These are phyloP conservation scores for Eledone cirrhosa DNA, from an alignment of 2,888 invertebrate genomes.

Conservation along the genomic window DNA sequence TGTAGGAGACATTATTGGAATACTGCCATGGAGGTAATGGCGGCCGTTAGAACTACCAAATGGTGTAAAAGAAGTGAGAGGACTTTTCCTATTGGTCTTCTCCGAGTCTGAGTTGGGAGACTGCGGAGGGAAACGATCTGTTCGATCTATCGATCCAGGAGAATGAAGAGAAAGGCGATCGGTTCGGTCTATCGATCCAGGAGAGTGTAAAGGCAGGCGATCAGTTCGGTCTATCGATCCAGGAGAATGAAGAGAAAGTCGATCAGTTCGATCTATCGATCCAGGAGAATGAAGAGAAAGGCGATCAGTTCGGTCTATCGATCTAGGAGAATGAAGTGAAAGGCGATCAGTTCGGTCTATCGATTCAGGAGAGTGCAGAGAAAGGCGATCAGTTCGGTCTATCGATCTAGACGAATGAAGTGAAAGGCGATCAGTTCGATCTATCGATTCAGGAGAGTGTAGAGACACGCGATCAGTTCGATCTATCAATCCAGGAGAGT, in stretches of 20 bases:
- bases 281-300: too few relatives aligned
- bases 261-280: too few relatives aligned
- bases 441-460: not conserved
- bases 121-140: not conserved
- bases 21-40: not conserved
- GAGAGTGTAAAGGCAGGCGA: too few relatives aligned
- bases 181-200: too few relatives aligned
- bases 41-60: not conserved
- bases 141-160: not conserved
- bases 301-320: too few relatives aligned
- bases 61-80: not conserved
- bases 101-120: conserved; percentile 5
- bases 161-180: too few relatives aligned
- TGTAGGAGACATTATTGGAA: conserved; percentile 32
- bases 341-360: not conserved
- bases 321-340: not conserved
- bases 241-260: too few relatives aligned
- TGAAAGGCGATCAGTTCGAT: too few relatives aligned
- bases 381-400: too few relatives aligned
- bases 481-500: not conserved
- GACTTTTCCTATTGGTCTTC: not conserved
- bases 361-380: not conserved
- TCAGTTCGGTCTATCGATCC: too few relatives aligned
- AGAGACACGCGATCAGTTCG: not conserved
- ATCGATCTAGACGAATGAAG: too few relatives aligned